These are phyloP conservation scores for Eupsittula cactorum DNA, from an alignment of 2,113 vertebrate genomes.

Conservation along the genomic window DNA sequence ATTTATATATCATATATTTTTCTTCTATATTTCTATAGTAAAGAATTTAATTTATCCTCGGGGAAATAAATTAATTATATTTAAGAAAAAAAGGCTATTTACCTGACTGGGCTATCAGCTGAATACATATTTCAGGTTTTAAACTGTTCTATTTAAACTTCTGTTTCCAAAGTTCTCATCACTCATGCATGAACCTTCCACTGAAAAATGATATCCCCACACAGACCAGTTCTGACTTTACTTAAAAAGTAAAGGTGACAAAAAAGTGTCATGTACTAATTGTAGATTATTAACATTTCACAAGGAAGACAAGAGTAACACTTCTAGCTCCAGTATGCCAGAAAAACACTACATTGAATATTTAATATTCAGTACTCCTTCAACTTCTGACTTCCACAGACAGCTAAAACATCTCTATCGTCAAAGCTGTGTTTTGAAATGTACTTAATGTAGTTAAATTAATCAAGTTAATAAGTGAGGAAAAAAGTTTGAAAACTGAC, in stretches of 20 bases:
- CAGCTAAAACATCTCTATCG: neutral
- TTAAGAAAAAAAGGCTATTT: neutral
- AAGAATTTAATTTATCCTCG: neutral
- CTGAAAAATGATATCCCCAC: neutral
- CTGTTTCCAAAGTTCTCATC: neutral
- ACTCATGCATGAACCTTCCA: neutral
- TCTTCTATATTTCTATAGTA: neutral
- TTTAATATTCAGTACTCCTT: neutral
- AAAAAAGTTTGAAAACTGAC: neutral
- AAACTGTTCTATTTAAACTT: neutral
- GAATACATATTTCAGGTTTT: neutral
- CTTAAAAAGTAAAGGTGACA: neutral
- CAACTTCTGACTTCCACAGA: neutral
- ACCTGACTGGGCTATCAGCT: neutral
- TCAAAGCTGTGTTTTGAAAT: neutral
- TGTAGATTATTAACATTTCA: neutral
- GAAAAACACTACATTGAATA: neutral
- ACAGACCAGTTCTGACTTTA: neutral
- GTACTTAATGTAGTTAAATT: neutral
- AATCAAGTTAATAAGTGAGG: neutral
- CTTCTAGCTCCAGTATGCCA: neutral
- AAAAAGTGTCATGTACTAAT: neutral
- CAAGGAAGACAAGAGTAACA: neutral
- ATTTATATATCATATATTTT: neutral
- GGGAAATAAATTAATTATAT: neutral